phyloP scores from a whole-genome alignment of 2,113 vertebrate genomes.

The Cinclus mexicanus region DNA sequence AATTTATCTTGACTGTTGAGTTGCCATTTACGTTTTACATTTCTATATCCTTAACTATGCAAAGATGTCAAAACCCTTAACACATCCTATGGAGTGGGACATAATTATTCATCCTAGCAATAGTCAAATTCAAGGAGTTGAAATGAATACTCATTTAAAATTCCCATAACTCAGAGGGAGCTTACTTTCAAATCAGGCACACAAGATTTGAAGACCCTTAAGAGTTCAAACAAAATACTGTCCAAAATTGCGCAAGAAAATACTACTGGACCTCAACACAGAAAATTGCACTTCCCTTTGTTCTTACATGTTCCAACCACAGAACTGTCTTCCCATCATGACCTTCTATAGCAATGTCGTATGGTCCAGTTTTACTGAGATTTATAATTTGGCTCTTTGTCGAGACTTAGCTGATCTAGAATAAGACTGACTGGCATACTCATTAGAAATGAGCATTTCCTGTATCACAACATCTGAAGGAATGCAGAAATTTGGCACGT shows the following conservation, averaged over 20 bases:
- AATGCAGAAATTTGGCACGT: neutral
- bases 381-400: neutral
- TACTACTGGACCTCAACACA: neutral
- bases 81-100: neutral
- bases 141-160: neutral
- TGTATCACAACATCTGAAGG: neutral
- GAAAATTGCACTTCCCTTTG: neutral
- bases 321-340: neutral
- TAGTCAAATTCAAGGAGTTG: neutral
- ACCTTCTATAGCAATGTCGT: neutral
- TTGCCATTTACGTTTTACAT: neutral
- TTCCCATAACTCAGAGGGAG: neutral
- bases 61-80: neutral
- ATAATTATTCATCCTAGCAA: neutral
- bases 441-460: neutral
- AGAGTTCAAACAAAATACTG: neutral
- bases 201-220: neutral
- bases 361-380: neutral
- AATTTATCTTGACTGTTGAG: neutral
- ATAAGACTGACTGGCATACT: neutral
- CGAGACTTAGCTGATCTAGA: neutral
- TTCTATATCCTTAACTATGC: neutral
- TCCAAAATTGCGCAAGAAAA: neutral
- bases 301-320: neutral
- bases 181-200: neutral